A percentile compares a stretch with the other conserved stretches of the same genome.
Conservation (phyloP, 2,797 vertebrate genomes). For the Graptemys geographica region DNA sequence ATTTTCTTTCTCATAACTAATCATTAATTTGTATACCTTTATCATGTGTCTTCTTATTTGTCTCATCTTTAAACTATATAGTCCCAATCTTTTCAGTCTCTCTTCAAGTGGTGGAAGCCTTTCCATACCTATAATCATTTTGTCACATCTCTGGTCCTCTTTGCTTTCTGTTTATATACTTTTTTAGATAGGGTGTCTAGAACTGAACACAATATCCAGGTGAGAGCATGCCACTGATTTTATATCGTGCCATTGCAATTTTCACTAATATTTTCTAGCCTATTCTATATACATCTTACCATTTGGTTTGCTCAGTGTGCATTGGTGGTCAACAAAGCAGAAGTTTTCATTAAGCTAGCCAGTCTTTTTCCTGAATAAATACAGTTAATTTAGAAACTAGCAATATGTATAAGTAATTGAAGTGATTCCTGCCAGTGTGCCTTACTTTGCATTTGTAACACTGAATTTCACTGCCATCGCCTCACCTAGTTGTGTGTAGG, state of each 20-base stretch:
- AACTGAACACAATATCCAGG: background rate
- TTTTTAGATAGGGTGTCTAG: background rate
- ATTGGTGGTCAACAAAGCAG: background rate
- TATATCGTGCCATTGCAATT: background rate
- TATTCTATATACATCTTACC: background rate
- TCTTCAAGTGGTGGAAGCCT: background rate
- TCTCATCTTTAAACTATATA: background rate
- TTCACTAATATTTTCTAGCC: background rate
- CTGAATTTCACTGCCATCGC: background rate
- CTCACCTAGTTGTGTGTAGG: background rate
- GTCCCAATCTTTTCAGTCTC: background rate
- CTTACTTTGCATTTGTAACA: background rate
- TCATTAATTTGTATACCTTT: background rate
- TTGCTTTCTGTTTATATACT: background rate
- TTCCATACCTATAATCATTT: background rate
- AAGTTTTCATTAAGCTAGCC: accelerated
- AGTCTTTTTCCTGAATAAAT: background rate
- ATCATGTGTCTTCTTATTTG: background rate
- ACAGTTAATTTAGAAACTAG: background rate
- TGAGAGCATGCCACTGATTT: background rate
- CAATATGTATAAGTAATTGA: background rate
- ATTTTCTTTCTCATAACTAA: background rate
- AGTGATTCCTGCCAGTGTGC: background rate
- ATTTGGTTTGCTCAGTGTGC: background rate
- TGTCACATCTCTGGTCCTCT: background rate